Base-by-base conservation (phyloP, 1,140 invertebrate species). In the Diprion similis region DNA sequence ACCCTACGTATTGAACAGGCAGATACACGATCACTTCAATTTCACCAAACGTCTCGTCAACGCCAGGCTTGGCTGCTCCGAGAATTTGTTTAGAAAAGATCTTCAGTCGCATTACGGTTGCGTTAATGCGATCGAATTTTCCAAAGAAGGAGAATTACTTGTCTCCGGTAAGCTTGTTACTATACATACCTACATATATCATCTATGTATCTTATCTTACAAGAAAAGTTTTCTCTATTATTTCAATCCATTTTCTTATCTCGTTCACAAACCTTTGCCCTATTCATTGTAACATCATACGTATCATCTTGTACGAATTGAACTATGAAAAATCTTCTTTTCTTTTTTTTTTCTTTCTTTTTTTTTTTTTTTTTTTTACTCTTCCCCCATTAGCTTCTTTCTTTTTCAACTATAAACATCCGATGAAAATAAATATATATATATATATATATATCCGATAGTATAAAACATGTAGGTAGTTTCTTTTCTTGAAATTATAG, bases 51-150 rank as follows among this genome's bases (percentile, higher is more conserved):
- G 89, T 66, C 87, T 94, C 46, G 91, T 94, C 77, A 89, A 89
- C 76, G 90, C 92, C 70, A 90, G 93, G 70, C 86, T 94, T 64
- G 85, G 88, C 45, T 86, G 87, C 68, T 92, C 93, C 1, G 91
- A 91, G 81, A 95, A 93, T 86, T 89, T 97, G 17, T 97, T 94
- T 84, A 91, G 93, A 71, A 94, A 94, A 78, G 95, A 98, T 90
- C 89, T 99, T 17, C 89, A 93, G 72, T 94, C 94, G 46, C 97
- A 99, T 89, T 98, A 92, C 90, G 97, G 97, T 78, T 99, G 97
- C 91, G 96, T 99, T 37, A 99, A 99, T 91, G 97, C 97, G 37
- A 95, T 98, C 78, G 97, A 98, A 87, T 99, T 98, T 90, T 97
- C 95, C 7, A 91, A 92, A 70, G 92, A 96, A 87, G 97, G 96